phyloP scores from a whole-genome alignment of 2,797 vertebrate species.

The Rallus crepitans region DNA sequence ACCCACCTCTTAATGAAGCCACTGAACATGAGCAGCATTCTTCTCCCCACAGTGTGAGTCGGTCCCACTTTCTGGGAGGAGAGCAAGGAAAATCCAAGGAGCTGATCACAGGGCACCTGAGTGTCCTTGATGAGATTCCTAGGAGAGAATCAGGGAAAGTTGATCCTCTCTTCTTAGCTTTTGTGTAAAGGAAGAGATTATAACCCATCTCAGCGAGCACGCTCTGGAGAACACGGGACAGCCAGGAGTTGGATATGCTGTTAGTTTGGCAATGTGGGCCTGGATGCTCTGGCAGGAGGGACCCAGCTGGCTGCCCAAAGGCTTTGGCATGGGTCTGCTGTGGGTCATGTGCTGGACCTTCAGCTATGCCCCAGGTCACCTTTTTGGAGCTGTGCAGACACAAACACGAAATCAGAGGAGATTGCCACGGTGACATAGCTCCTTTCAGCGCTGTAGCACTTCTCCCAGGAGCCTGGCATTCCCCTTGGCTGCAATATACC shows the following conservation, averaged over 20 bases:
- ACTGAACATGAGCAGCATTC: background rate
- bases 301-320: background rate
- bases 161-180: background rate
- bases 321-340: background rate
- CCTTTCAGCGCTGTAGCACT: background rate
- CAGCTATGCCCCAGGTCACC: background rate
- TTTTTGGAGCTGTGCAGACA: background rate
- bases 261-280: background rate
- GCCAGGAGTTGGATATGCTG: background rate
- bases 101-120: background rate
- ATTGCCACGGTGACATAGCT: background rate
- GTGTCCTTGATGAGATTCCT: background rate
- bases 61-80: background rate
- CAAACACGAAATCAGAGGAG: background rate
- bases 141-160: background rate
- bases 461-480: background rate
- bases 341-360: background rate
- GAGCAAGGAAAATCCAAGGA: background rate
- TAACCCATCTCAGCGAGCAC: background rate
- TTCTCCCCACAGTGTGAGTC: background rate
- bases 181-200: background rate
- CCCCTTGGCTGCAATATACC: background rate
- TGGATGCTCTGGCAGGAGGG: background rate
- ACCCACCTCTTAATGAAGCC: background rate
- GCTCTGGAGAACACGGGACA: background rate